phyloP scores from a whole-genome alignment of 2,888 invertebrate species.

The Lottia scabra region DNA sequence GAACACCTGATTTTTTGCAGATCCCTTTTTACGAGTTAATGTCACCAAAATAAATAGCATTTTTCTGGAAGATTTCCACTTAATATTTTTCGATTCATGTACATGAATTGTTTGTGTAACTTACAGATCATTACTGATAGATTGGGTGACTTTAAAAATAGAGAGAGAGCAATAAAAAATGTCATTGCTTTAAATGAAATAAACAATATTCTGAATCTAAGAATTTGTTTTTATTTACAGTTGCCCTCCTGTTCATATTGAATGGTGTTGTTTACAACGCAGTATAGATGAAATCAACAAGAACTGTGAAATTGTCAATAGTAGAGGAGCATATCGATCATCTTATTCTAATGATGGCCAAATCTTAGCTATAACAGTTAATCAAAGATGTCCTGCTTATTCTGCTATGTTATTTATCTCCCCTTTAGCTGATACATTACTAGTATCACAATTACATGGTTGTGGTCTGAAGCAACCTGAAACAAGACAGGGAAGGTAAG shows the following conservation, averaged over 20 bases:
- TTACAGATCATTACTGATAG: too few relatives aligned
- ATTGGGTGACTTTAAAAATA: too few relatives aligned
- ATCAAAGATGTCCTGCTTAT: constrained; percentile 54
- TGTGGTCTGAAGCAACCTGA: constrained; percentile 47
- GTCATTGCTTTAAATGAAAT: too few relatives aligned
- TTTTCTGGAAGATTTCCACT: too few relatives aligned
- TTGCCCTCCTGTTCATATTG: constrained; percentile 40
- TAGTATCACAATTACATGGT: constrained; percentile 53
- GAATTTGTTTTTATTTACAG: constrained; percentile 25
- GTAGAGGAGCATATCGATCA: constrained; percentile 52
- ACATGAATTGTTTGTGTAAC: too few relatives aligned
- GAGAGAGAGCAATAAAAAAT: too few relatives aligned
- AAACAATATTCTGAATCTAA: too few relatives aligned
- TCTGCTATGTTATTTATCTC: constrained; percentile 62
- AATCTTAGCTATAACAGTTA: constrained; percentile 63
- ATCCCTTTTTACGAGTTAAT: too few relatives aligned
- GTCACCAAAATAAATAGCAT: too few relatives aligned
- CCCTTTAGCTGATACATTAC: constrained; percentile 56
- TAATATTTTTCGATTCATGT: too few relatives aligned
- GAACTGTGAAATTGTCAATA: constrained; percentile 47
- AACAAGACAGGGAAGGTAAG: constrained; percentile 41
- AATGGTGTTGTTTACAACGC: constrained; percentile 54
- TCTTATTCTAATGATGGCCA: constrained; percentile 59
- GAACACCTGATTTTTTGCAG: too few relatives aligned
- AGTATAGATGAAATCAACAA: constrained; percentile 48